Base-by-base conservation (phyloP, 2,113 vertebrate genomes). In the Quiscalus mexicanus region DNA sequence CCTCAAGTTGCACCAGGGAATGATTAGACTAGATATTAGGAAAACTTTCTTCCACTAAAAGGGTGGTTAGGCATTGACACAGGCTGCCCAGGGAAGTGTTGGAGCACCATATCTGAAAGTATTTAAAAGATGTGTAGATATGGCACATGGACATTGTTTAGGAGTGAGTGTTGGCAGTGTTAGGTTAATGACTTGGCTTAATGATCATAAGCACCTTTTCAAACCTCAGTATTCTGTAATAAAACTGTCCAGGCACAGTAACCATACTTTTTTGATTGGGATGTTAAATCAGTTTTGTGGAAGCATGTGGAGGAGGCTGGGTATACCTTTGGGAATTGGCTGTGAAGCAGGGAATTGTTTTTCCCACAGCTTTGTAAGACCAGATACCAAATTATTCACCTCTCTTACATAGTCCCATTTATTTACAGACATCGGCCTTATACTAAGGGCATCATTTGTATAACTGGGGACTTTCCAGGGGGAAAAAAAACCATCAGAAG, bases 101-200 rank as follows among this genome's bases (percentile, higher is more conserved):
- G 3, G 21, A 53, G 5, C 24, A 37, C 4, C 2, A 28, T 42
- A 41, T 67, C 25, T 49, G 22, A 30, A 60, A 59, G 11, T 4
- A 24, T 60, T 67, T 17, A 15, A 52, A 52, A 85, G 27, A 37
- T 13, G 4, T 18, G 9, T 37, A 15, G 18, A 42, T 73, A 31
- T 19, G 50, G 11, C 0, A 0, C 31, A 9, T 37, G 4, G 24
- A n/a, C 2, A 0, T 21, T 2, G 12, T 53, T 73, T 31, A 24
- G 24, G 20, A 10, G 14, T 41, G 17, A 35, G 31, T 10, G 31
- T 41, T 35, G 41, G 3, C 18, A 80, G 22, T 67, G n/a, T 41
- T 41, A 71, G 16, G 11, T 25, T 71, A 58, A 71, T 12, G 2
- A 16, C 25, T 50, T 28, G 11, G n/a, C 28, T 58, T 10, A 8